phyloP scores from a whole-genome alignment of 1,140 invertebrate species.

The Pristionchus pacificus region DNA sequence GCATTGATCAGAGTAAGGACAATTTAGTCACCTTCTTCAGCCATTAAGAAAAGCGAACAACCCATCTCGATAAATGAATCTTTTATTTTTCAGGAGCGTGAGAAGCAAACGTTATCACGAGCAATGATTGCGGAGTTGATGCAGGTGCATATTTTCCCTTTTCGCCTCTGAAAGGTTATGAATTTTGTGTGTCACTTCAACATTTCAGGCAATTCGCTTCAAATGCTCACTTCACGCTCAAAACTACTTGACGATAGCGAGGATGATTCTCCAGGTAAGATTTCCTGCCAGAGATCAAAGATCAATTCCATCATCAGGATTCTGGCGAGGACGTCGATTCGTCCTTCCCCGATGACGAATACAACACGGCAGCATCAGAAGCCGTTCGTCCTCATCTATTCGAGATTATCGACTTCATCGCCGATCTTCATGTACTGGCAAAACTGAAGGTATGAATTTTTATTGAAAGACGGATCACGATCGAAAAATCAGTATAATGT shows the following conservation, averaged over 20 bases:
- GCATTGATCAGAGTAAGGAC: slow-evolving; percentile 71
- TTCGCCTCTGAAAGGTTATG: no score
- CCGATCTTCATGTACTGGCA: slow-evolving; percentile 89
- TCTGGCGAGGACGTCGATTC: slow-evolving; percentile 67
- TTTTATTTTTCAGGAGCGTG: slow-evolving; percentile 71
- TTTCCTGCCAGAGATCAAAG: no score
- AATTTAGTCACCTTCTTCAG: no score
- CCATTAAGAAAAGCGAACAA: no score
- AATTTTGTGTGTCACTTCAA: no score
- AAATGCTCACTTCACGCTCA: slow-evolving; percentile 86
- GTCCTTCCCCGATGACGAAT: slow-evolving; percentile 41
- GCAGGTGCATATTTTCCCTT: no score
- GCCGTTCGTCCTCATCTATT: slow-evolving; percentile 82
- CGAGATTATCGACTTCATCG: slow-evolving; percentile 91
- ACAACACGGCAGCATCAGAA: slow-evolving; percentile 80
- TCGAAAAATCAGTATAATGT: no score
- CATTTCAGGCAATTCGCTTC: slow-evolving; percentile 87
- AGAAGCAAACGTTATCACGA: slow-evolving; percentile 82
- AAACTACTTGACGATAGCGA: slow-evolving; percentile 85
- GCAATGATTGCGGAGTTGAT: slow-evolving; percentile 87
- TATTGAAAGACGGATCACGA: slow-evolving; percentile 9
- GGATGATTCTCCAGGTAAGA: slow-evolving; percentile 69
- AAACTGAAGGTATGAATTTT: slow-evolving; percentile 80
- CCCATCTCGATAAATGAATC: no score
- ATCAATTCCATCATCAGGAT: slow-evolving; percentile 18